phyloP scores from a whole-genome alignment of 2,797 vertebrate species.

The Microhierax caerulescens region DNA sequence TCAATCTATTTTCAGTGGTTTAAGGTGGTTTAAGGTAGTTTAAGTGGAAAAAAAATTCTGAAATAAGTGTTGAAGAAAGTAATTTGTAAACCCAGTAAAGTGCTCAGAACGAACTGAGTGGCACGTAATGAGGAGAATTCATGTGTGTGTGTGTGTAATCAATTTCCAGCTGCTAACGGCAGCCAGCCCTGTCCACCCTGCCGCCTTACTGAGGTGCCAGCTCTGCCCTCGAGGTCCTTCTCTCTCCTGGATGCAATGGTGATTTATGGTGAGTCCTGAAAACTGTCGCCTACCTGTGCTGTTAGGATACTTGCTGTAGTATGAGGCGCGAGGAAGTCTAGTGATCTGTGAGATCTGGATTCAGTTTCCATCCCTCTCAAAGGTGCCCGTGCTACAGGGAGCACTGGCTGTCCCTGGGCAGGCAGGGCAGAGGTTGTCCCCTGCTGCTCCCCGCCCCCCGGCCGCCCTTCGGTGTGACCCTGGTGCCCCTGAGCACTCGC shows the following conservation, averaged over 20 bases:
- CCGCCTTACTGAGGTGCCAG: background rate
- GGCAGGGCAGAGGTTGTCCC: background rate
- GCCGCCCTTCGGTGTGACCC: fast-evolving
- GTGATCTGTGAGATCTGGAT: background rate
- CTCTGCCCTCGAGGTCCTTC: background rate
- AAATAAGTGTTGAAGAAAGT: background rate
- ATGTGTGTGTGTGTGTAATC: background rate
- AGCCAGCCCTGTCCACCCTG: too few species aligned
- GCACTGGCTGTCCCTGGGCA: background rate
- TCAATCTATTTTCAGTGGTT: background rate
- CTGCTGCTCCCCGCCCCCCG: background rate
- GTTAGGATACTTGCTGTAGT: background rate
- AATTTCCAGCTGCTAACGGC: background rate
- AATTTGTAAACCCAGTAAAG: background rate
- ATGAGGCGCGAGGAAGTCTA: background rate
- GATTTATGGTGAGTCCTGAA: background rate
- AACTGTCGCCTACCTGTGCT: background rate
- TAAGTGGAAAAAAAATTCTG: background rate
- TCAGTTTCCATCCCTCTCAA: background rate
- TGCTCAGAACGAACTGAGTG: background rate
- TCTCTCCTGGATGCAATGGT: background rate
- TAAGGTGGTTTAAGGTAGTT: background rate
- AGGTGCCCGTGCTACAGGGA: fast-evolving
- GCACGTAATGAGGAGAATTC: background rate
- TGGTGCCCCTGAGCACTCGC: fast-evolving